Percentiles rank a stretch among this genome's conserved stretches.
These are phyloP conservation scores for Spodoptera litura DNA, from an alignment of 1,140 invertebrate genomes.

Conservation along the genomic window DNA sequence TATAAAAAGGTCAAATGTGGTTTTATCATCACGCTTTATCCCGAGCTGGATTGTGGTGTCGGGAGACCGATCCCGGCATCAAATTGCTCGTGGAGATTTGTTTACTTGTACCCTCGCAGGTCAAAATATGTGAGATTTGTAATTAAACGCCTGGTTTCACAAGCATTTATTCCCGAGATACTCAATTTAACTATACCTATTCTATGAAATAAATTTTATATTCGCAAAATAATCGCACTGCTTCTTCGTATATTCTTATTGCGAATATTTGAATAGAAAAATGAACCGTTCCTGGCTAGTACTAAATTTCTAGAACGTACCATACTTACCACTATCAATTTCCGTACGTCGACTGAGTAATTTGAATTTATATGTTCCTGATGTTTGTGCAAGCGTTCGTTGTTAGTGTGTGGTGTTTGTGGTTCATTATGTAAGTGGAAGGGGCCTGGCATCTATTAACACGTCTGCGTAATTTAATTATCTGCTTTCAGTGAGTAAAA, in stretches of 20 bases:
- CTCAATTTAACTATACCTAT: constrained; percentile 24
- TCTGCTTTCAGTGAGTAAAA: constrained; percentile 49
- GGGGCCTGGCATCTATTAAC: constrained; percentile 12
- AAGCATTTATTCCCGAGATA: not conserved
- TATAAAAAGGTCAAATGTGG: constrained; percentile 50
- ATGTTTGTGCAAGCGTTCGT: constrained; percentile 17
- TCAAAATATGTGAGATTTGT: constrained; percentile 37
- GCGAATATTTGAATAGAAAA: constrained; percentile 26
- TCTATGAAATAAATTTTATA: constrained; percentile 9
- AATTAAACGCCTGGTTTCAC: constrained; percentile 17
- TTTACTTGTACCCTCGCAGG: constrained; percentile 18
- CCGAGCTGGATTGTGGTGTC: constrained; percentile 20
- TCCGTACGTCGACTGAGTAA: not conserved
- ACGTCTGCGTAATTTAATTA: constrained; percentile 48
- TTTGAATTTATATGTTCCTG: constrained; percentile 29
- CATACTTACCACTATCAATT: constrained; percentile 21
- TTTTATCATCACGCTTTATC: constrained; percentile 46
- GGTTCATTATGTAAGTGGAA: constrained; percentile 10
- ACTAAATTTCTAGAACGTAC: not conserved
- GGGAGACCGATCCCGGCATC: constrained; percentile 18
- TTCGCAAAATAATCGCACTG: not conserved
- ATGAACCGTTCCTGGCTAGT: constrained; percentile 6
- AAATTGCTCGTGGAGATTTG: constrained; percentile 40
- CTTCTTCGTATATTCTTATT: constrained; percentile 36
- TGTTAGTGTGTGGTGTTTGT: constrained; percentile 8